Evolutionary conservation across 1,140 invertebrate genomes (phyloP).

Genomic region (Galleria mellonella): DNA sequence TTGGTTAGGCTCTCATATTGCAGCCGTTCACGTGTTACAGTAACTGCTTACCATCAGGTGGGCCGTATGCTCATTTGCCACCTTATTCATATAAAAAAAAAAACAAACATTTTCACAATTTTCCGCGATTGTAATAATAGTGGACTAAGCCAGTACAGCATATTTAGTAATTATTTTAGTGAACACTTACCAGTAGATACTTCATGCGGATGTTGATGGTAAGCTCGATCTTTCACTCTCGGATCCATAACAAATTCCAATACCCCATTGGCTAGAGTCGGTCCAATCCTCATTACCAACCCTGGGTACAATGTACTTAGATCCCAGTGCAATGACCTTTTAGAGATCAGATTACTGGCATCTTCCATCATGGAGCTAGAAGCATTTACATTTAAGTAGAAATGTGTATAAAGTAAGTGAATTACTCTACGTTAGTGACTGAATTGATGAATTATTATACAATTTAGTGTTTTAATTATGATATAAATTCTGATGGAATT

Average conservation of each 20-base stretch:
- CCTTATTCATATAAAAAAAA: too few species aligned
- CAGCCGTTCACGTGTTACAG: too few species aligned
- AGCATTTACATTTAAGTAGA: too few species aligned
- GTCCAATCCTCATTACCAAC: constrained; percentile 80
- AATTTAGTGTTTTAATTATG: too few species aligned
- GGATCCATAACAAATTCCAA: constrained; percentile 84
- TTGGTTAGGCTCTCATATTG: too few species aligned
- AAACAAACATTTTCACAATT: too few species aligned
- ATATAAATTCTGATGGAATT: too few species aligned
- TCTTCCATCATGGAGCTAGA: constrained; percentile 77
- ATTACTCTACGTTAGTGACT: too few species aligned
- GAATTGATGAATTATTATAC: background rate
- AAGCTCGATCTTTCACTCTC: constrained; percentile 62
- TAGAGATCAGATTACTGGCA: constrained; percentile 80
- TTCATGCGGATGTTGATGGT: constrained; percentile 38
- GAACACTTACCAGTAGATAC: constrained; percentile 41
- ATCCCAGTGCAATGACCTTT: constrained; percentile 83
- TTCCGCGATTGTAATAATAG: background rate
- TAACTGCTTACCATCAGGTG: too few species aligned
- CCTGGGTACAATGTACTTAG: constrained; percentile 82
- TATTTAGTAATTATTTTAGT: background rate
- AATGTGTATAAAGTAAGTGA: background rate
- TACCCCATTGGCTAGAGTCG: constrained; percentile 77
- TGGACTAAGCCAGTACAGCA: too few species aligned
- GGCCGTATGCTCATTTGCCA: too few species aligned